Evolutionary conservation across 2,797 vertebrate genomes (phyloP), one percentile per base, ranked within the genome.

Genomic region (Hoplostethus atlanticus): DNA sequence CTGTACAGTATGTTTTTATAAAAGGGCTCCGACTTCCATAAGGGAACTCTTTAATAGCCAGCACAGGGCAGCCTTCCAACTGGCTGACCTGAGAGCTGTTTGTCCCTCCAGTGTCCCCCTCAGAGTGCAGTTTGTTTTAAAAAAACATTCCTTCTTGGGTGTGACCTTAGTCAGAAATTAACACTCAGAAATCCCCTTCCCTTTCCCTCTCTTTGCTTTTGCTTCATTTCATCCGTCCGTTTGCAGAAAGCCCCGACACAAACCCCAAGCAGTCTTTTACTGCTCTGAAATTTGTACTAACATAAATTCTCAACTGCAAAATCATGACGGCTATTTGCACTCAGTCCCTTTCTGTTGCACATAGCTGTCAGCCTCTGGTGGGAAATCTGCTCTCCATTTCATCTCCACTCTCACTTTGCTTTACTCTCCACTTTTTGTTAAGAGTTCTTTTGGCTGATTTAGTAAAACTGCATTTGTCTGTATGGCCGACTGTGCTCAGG

Each of bases 381-480:
- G 53, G 53, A 61, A 75, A 57, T 63, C 64, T 44, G 52, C 62
- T 73, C 71, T 80, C 71, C 48, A 68, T 82, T 77, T 56, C 30
- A 17, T 46, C 68, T 71, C 58, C 47, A 44, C 30, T 65, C 62
- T 64, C 51, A 38, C 59, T 30, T 17, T 57, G 21, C 40, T 46
- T 3, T 54, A 15, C 15, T 44, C 47, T 25, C 52, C 48, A 15
- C 17, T 51, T 70, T 48, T 63, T 53, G 66, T 73, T 62, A 70
- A 54, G 57, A 58, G 64, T 54, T 73, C 54, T 71, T 65, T 55
- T 25, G 48, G 67, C 60, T 74, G 64, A 66, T 79, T 83, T 53
- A 67, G 54, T 52, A 44, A 61, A 58, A 44, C 59, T 62, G 69
- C 40, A 61, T 70, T 71, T 80, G 40, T 81, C 78, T 73, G 84